Base-by-base conservation (phyloP, 2,113 vertebrate genomes). In the Genyomyrus donnyi region DNA sequence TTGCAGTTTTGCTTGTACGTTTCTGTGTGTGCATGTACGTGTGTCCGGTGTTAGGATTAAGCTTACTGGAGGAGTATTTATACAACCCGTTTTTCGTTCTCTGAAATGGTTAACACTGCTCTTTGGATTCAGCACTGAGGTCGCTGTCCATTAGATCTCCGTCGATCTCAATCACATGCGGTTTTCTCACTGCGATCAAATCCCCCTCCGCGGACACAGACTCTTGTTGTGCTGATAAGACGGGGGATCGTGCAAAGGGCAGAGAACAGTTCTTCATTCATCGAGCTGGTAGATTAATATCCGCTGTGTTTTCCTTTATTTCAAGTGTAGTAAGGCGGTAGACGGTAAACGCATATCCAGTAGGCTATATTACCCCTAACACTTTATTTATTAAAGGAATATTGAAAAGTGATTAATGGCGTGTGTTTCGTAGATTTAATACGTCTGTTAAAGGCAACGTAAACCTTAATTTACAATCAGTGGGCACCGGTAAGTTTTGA, bases 131-230 rank as follows among this genome's bases (percentile, higher is more conserved):
- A 39, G 88, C 45, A 49, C 48, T 39, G 42, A 85, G 88, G 88
- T 90, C 90, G 35, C 46, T 49, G 53, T 46, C 77, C 45, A 70
- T 88, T 90, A 85, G 21, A 27, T 70, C 80, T 58, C 27, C 6
- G 13, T 80, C 74, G 74, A 80, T 80, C 42, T 85, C 70, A 42
- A 80, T 53, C 90, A 89, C 87, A 31, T 70, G 77, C 17, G 45
- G 87, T 89, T 85, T 66, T 15, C 77, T 58, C 87, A 8, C 24
- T 58, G 49, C 50, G 88, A 77, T 15, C 31, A 39, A 80, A 39
- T 39, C 35, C 74, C 35, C 15, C 31, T 35, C 70, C 31, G 35
- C 11, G 70, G 70, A 77, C 15, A 39, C 70, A 80, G 13, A 42
- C 35, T 80, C 19, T 2, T 80, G 31, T 70, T 13, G 62, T 13